These are phyloP conservation scores for Brachyhypopomus gauderio DNA, from an alignment of 2,113 vertebrate species.

Conservation along the genomic window DNA sequence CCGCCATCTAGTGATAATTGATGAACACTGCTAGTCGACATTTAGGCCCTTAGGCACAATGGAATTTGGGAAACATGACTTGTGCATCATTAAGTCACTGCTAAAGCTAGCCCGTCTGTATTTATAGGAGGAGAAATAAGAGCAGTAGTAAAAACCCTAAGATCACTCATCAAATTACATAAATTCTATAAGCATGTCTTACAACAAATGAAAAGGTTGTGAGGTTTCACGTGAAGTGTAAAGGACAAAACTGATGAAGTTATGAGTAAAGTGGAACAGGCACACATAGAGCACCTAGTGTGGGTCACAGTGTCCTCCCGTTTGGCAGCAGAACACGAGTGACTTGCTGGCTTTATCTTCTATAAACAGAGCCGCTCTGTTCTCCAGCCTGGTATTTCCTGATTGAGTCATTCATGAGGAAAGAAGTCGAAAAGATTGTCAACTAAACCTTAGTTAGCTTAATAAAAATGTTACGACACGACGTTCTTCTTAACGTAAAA, in stretches of 20 bases:
- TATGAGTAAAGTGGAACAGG: background rate
- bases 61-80: no score
- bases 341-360: slow-evolving; percentile 44
- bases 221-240: background rate
- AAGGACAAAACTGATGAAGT: background rate
- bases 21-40: background rate
- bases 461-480: no score
- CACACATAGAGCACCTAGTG: background rate
- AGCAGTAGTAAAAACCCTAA: background rate
- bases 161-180: no score
- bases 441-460: no score
- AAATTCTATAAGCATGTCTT: no score
- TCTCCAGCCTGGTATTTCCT: slow-evolving; percentile 58
- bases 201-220: background rate
- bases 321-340: slow-evolving; percentile 49
- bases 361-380: slow-evolving; percentile 51
- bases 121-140: background rate
- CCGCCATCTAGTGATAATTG: slow-evolving; percentile 50
- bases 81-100: no score
- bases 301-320: slow-evolving; percentile 3
- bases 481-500: no score
- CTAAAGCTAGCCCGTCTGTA: no score
- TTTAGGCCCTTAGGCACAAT: background rate
- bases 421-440: slow-evolving; percentile 10
- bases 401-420: slow-evolving; percentile 15